Base-by-base conservation (phyloP, 2,113 vertebrate genomes). In the Noctilio leporinus region DNA sequence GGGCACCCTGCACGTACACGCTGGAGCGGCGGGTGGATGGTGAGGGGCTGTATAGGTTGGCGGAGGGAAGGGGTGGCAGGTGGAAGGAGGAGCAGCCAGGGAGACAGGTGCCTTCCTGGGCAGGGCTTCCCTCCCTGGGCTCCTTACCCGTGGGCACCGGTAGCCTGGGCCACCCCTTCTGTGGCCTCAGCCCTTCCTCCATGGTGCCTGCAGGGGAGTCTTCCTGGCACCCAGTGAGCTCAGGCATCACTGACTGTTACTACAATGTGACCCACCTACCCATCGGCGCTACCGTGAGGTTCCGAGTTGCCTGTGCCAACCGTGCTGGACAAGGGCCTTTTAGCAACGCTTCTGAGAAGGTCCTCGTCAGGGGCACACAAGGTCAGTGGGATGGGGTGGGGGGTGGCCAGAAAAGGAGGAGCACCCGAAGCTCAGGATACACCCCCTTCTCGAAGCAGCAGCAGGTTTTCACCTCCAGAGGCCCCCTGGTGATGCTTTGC, bases 261-360 rank as follows among this genome's bases (percentile, higher is more conserved):
- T 99, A 98, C 98, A 99, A 99, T 0, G 99, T 99, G 89, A 99
- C 98, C 0, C 99, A 99, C 62, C 97, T 99, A 93, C 99, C 98
- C 47, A 33, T 97, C 0, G 98, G 99, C 16, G 96, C 98, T 82
- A 24, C 98, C 0, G 98, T 99, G 98, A 98, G 98, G 95, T 99
- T 99, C 97, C 99, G 99, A 22, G 99, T 99, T 97, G 99, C 99
- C 73, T 99, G 99, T 96, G 98, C 99, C 81, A 99, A 99, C 97
- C 99, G 99, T 78, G 99, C 99, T 0, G 99, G 99, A 20, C 99
- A 99, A 94, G 99, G 99, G 24, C 99, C 99, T 35, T 99, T 99
- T 98, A 99, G 99, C 97, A 99, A 97, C 94, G 98, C 98, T 17
- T 99, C 99, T 0, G 98, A 98, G 64, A 98, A 98, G 40, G 98